Evolutionary conservation across 2,888 invertebrate species (phyloP).

Genomic region (Mantis religiosa): DNA sequence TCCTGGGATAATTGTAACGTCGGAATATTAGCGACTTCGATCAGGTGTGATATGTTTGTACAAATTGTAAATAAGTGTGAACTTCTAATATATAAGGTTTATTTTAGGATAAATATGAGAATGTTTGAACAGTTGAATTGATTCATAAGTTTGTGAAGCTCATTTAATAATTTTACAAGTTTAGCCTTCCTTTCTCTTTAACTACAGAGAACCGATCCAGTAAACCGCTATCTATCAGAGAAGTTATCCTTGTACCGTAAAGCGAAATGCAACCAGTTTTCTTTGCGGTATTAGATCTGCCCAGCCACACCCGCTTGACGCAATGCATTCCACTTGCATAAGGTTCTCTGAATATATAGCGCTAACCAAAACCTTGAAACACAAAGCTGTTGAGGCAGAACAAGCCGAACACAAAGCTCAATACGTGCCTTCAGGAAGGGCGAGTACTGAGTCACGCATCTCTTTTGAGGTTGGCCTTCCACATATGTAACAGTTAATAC

Average conservation of each 20-base stretch:
- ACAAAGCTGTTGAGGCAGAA: background rate
- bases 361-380: background rate
- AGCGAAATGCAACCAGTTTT: background rate
- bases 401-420: background rate
- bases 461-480: background rate
- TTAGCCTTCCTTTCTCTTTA: background rate
- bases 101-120: no score
- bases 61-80: no score
- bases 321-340: background rate
- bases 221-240: background rate
- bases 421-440: background rate
- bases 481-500: background rate
- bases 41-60: no score
- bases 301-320: background rate
- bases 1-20: no score
- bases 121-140: no score
- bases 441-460: background rate
- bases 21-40: no score
- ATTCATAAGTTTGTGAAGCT: no score
- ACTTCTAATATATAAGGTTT: no score
- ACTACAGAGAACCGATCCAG: background rate
- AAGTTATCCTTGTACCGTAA: background rate
- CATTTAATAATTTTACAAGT: background rate
- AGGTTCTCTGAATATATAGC: background rate
- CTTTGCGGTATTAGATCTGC: background rate